phyloP scores from a whole-genome alignment of 1,140 invertebrate genomes.

The Macrotrachela quadricornifera region DNA sequence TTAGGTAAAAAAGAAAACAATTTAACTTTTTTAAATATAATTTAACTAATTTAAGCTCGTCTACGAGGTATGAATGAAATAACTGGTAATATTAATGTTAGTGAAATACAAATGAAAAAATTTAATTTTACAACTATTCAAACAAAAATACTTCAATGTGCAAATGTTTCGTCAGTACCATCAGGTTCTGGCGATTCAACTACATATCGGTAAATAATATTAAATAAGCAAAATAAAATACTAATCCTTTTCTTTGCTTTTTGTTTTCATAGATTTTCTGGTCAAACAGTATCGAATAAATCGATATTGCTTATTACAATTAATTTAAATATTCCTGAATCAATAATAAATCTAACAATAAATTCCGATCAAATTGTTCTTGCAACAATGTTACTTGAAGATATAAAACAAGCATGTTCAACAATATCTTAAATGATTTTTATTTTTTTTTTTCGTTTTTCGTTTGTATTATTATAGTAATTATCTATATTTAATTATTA shows the following conservation, averaged over 20 bases:
- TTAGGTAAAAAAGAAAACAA: slow-evolving; percentile 35
- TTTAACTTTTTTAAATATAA: background rate
- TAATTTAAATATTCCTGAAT: no score
- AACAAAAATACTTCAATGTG: background rate
- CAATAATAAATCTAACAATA: slow-evolving; percentile 18
- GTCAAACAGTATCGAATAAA: no score
- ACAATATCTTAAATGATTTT: no score
- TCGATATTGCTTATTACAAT: no score
- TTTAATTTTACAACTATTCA: background rate
- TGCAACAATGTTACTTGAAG: slow-evolving; percentile 70
- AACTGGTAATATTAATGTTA: slow-evolving; percentile 28
- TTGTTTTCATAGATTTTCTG: no score
- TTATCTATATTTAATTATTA: background rate
- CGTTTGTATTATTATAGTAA: background rate
- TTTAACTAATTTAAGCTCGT: slow-evolving; percentile 33
- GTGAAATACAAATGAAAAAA: background rate
- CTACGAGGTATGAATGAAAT: slow-evolving; percentile 74
- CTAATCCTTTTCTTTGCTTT: no score
- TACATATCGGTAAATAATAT: no score
- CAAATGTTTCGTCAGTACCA: no score
- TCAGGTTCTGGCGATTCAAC: no score
- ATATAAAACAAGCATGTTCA: slow-evolving; percentile 37
- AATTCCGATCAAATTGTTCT: slow-evolving; percentile 92
- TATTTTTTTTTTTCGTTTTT: background rate
- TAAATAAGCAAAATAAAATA: no score